A percentile compares a stretch with the other conserved stretches of the same genome.
phyloP scores from a whole-genome alignment of 2,113 vertebrate genomes.

The Agapornis roseicollis region DNA sequence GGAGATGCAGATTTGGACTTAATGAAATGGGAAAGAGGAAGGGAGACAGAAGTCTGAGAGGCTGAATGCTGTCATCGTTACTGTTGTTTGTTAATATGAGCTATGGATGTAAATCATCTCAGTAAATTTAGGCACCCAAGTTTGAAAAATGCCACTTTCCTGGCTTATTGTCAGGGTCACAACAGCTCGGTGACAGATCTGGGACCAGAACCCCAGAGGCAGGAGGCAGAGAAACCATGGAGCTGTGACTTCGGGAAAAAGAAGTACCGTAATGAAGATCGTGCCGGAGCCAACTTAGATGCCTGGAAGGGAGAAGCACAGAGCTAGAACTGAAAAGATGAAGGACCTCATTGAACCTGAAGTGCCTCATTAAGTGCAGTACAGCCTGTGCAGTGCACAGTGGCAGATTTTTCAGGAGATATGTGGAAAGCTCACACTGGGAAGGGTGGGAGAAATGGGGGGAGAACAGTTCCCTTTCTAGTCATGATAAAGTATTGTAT shows the following conservation, averaged over 20 bases:
- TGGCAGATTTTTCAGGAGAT: not conserved
- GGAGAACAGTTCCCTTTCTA: not conserved
- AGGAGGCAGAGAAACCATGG: not conserved
- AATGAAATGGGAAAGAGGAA: not conserved
- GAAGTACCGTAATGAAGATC: not conserved
- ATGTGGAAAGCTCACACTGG: not conserved
- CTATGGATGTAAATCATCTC: not conserved
- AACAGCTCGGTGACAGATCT: not conserved
- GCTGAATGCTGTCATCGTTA: not conserved
- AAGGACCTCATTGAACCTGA: constrained; percentile 6
- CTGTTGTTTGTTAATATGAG: not conserved
- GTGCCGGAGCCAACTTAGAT: not conserved
- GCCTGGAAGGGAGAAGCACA: not conserved
- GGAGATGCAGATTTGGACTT: not conserved
- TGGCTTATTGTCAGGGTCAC: not conserved
- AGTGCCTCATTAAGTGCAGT: constrained; percentile 7
- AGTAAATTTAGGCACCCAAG: not conserved
- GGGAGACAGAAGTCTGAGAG: not conserved
- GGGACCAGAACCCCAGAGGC: not conserved
- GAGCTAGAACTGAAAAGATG: constrained; percentile 3
- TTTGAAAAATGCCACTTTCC: not conserved
- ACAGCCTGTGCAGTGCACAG: not conserved
- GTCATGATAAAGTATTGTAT: not conserved
- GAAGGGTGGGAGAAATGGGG: not conserved
- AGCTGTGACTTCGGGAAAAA: not conserved